Evolutionary conservation across 2,797 vertebrate species (phyloP).

Genomic region (Paedocypris micromegethes): DNA sequence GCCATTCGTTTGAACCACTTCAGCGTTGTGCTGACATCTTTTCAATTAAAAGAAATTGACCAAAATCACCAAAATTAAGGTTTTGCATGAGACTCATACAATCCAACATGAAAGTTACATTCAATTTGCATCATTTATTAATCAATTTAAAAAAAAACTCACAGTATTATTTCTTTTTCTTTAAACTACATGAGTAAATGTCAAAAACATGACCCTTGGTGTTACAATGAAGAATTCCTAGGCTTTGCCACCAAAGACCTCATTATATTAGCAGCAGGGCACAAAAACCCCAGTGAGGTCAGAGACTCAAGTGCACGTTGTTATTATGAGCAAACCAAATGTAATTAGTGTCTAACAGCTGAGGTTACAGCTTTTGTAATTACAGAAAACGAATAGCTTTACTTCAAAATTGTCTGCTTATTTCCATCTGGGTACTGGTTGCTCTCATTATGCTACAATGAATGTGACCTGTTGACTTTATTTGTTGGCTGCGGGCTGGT

Average conservation of each 20-base stretch:
- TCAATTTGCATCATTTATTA: too few relatives aligned
- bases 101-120: too few relatives aligned
- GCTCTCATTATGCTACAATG: slow-evolving; percentile 20
- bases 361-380: slow-evolving; percentile 14
- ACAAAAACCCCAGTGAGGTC: slow-evolving; percentile 9
- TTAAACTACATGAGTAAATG: too few relatives aligned
- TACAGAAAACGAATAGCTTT: slow-evolving; percentile 18
- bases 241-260: slow-evolving; percentile 3
- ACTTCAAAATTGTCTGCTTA: background rate
- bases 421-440: slow-evolving; percentile 5
- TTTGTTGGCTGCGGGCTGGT: slow-evolving; percentile 2
- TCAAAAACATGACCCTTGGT: background rate
- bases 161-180: too few relatives aligned
- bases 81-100: too few relatives aligned
- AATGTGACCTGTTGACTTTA: slow-evolving; percentile 14
- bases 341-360: slow-evolving; percentile 17
- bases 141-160: too few relatives aligned
- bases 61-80: too few relatives aligned
- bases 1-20: too few relatives aligned
- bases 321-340: slow-evolving; percentile 14
- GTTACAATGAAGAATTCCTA: background rate
- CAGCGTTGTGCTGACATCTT: too few relatives aligned
- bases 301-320: slow-evolving; percentile 12
- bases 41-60: too few relatives aligned
- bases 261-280: slow-evolving; percentile 7